A percentile compares a stretch with the other conserved stretches of the same genome.
phyloP scores from a whole-genome alignment of 2,797 vertebrate species.

The Rhyacichthys aspro region DNA sequence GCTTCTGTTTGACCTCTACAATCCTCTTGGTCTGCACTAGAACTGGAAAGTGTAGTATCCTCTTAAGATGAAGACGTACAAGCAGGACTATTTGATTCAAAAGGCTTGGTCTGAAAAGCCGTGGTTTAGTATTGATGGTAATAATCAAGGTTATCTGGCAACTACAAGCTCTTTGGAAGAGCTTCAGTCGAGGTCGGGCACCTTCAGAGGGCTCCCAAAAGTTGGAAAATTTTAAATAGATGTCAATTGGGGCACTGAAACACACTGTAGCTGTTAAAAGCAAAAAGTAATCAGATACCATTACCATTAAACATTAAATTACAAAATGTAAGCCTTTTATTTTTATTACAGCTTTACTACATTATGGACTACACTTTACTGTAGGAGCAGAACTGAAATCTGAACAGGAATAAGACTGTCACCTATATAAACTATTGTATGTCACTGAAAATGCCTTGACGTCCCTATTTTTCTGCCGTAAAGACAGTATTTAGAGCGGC shows the following conservation, averaged over 20 bases:
- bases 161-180: neutral
- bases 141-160: slow-evolving; percentile 2
- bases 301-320: too few species aligned
- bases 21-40: slow-evolving; percentile 2
- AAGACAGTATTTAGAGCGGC: too few species aligned
- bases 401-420: too few species aligned
- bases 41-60: slow-evolving; percentile 1
- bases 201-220: neutral
- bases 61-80: slow-evolving; percentile 2
- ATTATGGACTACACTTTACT: too few species aligned
- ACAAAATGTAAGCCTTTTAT: too few species aligned
- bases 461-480: too few species aligned
- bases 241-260: neutral
- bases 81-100: neutral
- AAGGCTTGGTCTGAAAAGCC: neutral
- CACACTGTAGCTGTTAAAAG: too few species aligned
- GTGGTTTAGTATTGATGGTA: slow-evolving; percentile 7
- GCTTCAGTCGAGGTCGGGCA: neutral
- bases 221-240: neutral
- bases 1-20: slow-evolving; percentile 12
- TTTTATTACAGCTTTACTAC: too few species aligned
- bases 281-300: too few species aligned
- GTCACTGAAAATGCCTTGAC: too few species aligned
- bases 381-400: too few species aligned
- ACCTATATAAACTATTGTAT: too few species aligned